phyloP scores from a whole-genome alignment of 2,888 invertebrate species.

The Zaprionus lineosus region DNA sequence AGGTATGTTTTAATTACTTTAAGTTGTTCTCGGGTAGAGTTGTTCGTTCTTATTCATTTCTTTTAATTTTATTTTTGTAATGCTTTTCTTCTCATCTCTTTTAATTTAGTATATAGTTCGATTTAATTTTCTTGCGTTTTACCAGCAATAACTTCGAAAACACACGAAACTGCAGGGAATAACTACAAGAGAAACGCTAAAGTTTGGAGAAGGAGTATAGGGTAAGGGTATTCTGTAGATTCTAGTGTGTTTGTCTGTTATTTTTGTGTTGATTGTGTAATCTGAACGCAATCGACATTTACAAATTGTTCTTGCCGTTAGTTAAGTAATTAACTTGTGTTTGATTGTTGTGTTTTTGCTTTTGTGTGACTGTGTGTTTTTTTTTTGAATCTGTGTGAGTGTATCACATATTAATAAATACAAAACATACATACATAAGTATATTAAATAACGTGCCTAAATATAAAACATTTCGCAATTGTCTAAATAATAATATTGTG shows the following conservation, averaged over 20 bases:
- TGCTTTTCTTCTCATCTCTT: conserved; percentile 18
- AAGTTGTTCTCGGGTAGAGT: conserved; percentile 59
- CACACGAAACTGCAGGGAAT: conserved; percentile 53
- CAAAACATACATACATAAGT: conserved; percentile 60
- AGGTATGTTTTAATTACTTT: conserved; percentile 68
- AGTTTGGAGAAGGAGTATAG: conserved; percentile 8
- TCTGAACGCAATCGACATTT: conserved; percentile 69
- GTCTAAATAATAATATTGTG: conserved; percentile 68
- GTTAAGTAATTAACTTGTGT: conserved; percentile 50
- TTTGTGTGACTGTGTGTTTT: conserved; percentile 6
- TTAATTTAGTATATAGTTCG: conserved; percentile 53
- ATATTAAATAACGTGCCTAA: conserved; percentile 72
- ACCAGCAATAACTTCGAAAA: conserved; percentile 67
- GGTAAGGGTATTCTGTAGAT: conserved; percentile 9
- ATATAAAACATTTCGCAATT: conserved; percentile 70
- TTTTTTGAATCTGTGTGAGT: not conserved
- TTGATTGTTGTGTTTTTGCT: conserved; percentile 20
- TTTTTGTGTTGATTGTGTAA: conserved; percentile 38
- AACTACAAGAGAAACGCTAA: conserved; percentile 59
- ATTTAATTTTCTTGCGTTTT: conserved; percentile 59
- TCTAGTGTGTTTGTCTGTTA: conserved; percentile 13
- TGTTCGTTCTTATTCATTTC: conserved; percentile 6
- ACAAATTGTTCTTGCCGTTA: conserved; percentile 36
- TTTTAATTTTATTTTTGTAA: conserved; percentile 9
- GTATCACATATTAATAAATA: conserved; percentile 54